These are phyloP conservation scores for Mechanitis mazaeus DNA, from an alignment of 2,888 invertebrate genomes.

Conservation along the genomic window DNA sequence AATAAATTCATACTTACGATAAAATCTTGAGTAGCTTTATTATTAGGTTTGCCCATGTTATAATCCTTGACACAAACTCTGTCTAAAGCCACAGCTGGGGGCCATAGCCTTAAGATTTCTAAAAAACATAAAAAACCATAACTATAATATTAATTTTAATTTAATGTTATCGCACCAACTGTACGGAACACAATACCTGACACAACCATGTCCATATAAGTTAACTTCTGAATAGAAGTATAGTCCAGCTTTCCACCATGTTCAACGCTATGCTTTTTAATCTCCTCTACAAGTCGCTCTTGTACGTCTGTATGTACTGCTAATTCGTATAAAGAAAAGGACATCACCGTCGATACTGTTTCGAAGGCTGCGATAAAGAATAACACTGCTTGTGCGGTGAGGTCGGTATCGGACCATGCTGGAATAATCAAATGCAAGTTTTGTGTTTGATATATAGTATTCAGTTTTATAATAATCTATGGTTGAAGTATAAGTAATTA, in stretches of 20 bases:
- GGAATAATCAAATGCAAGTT: conserved; percentile 4
- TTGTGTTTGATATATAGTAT: no score
- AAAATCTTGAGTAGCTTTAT: conserved; percentile 42
- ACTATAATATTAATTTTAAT: neutral
- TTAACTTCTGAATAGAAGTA: conserved; percentile 63
- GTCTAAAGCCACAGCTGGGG: conserved; percentile 58
- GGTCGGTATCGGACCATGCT: conserved; percentile 46
- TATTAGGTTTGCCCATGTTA: conserved; percentile 53
- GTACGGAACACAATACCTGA: conserved; percentile 44
- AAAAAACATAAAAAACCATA: conserved; percentile 18
- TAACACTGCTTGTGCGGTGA: conserved; percentile 55
- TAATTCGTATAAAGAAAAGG: conserved; percentile 70
- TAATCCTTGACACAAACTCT: conserved; percentile 71
- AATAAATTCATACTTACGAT: conserved; percentile 42
- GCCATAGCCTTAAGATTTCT: conserved; percentile 69
- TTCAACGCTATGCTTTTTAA: conserved; percentile 53
- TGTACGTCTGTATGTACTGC: conserved; percentile 73
- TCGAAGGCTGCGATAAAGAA: conserved; percentile 74
- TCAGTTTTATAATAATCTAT: no score
- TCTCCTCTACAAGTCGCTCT: conserved; percentile 64
- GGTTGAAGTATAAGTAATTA: no score
- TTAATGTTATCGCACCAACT: neutral
- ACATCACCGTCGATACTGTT: conserved; percentile 50
- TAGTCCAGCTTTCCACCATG: conserved; percentile 55
- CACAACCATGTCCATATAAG: conserved; percentile 75